These are phyloP conservation scores for Prionailurus bengalensis DNA, from an alignment of 2,113 vertebrate species.

Conservation along the genomic window DNA sequence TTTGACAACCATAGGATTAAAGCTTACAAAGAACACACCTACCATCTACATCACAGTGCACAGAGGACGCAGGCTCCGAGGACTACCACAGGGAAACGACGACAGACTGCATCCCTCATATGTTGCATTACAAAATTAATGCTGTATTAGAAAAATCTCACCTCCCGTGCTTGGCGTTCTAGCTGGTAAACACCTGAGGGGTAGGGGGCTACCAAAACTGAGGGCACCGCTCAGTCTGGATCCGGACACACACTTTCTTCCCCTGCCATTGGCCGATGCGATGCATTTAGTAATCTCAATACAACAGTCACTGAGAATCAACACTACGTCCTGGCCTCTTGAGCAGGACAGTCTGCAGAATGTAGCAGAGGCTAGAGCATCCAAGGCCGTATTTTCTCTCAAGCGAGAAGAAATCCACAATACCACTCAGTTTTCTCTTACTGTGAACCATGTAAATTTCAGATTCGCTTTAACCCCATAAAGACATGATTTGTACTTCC, in stretches of 20 bases:
- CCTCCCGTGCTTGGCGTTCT: not conserved
- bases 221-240: not conserved
- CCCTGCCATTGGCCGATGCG: slow-evolving; percentile 40
- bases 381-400: slow-evolving; percentile 14
- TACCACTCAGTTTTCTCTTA: slow-evolving; percentile 39
- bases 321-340: slow-evolving; percentile 53
- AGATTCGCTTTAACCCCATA: not conserved
- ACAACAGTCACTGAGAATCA: not conserved
- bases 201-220: not conserved
- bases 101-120: not conserved
- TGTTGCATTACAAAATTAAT: not conserved
- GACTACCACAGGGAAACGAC: slow-evolving; percentile 22
- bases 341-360: slow-evolving; percentile 33
- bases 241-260: not conserved
- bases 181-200: slow-evolving; percentile 60
- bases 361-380: not conserved
- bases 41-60: slow-evolving; percentile 65
- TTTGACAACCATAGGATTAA: slow-evolving; percentile 72
- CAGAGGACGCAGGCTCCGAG: slow-evolving; percentile 63
- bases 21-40: slow-evolving; percentile 80
- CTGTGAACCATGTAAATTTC: not conserved
- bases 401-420: slow-evolving; percentile 42
- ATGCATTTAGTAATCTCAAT: slow-evolving; percentile 11
- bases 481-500: slow-evolving; percentile 20
- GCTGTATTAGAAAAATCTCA: not conserved